Conservation (phyloP, 2,797 vertebrate genomes). For the Gallinago stenura region DNA sequence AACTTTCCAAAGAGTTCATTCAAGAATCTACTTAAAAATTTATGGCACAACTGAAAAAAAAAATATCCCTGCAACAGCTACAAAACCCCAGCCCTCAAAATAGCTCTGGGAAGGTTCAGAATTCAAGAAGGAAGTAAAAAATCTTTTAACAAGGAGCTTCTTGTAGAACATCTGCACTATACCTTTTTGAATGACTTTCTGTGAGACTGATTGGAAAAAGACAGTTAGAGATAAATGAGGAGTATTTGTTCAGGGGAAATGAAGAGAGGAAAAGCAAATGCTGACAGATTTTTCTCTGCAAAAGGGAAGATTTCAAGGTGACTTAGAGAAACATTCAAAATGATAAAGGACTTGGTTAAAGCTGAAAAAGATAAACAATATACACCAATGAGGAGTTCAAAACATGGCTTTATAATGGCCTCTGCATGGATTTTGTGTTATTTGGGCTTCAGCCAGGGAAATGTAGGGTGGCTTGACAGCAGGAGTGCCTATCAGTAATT, state of each 20-base stretch:
- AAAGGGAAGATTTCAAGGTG: slow-evolving; percentile 33
- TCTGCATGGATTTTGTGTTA: slow-evolving; percentile 5
- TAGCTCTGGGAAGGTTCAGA: background rate
- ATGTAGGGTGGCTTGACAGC: background rate
- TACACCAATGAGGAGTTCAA: background rate
- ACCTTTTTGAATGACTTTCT: background rate
- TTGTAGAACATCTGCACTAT: background rate
- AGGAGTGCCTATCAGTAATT: background rate
- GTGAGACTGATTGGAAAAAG: background rate
- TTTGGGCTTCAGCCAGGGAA: background rate
- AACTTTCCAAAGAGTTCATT: background rate
- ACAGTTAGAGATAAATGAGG: slow-evolving; percentile 14
- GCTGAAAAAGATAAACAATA: slow-evolving; percentile 8
- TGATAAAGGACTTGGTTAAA: slow-evolving; percentile 9
- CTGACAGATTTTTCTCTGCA: background rate
- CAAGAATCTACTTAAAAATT: background rate
- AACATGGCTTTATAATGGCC: background rate
- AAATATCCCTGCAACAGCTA: background rate
- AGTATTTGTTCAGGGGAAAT: slow-evolving; percentile 31
- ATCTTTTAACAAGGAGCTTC: background rate
- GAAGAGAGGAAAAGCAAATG: slow-evolving; percentile 25
- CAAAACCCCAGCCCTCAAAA: background rate
- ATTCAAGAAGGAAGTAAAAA: background rate
- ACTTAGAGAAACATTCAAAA: slow-evolving; percentile 11
- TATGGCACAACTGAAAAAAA: background rate